phyloP scores from a whole-genome alignment of 2,797 vertebrate genomes.

The Acrossocheilus fasciatus region DNA sequence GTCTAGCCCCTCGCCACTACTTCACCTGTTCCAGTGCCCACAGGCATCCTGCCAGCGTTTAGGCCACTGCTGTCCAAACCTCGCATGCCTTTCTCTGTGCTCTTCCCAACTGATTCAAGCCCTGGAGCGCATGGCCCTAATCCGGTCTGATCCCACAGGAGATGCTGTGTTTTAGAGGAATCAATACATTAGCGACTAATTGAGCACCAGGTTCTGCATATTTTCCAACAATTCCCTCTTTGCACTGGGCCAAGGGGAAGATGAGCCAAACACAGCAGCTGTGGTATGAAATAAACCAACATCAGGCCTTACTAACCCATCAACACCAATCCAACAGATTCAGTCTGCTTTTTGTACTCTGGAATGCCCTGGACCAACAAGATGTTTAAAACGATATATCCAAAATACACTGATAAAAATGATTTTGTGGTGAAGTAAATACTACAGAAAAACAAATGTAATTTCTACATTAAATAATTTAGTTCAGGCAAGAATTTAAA shows the following conservation, averaged over 20 bases:
- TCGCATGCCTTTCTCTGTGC: neutral
- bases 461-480: too few relatives aligned
- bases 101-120: slow-evolving; percentile 23
- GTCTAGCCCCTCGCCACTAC: neutral
- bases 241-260: neutral
- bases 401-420: neutral
- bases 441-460: too few relatives aligned
- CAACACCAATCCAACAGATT: slow-evolving; percentile 1
- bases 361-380: neutral
- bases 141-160: slow-evolving; percentile 38
- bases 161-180: slow-evolving; percentile 35
- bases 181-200: slow-evolving; percentile 42
- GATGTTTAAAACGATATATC: neutral
- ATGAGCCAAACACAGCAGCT: slow-evolving; percentile 36
- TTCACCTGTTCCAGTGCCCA: slow-evolving; percentile 15
- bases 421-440: too few relatives aligned
- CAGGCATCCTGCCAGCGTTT: neutral
- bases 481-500: too few relatives aligned
- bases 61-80: neutral
- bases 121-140: slow-evolving; percentile 16
- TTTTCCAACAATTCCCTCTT: slow-evolving; percentile 15
- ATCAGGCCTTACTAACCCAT: neutral
- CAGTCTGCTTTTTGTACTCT: neutral
- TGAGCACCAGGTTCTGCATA: slow-evolving; percentile 31
- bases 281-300: slow-evolving; percentile 21